Evolutionary conservation across 37 sponge, comb jelly and placozoan genomes (phyloP).

Genomic region (Eunapius fragilis): DNA sequence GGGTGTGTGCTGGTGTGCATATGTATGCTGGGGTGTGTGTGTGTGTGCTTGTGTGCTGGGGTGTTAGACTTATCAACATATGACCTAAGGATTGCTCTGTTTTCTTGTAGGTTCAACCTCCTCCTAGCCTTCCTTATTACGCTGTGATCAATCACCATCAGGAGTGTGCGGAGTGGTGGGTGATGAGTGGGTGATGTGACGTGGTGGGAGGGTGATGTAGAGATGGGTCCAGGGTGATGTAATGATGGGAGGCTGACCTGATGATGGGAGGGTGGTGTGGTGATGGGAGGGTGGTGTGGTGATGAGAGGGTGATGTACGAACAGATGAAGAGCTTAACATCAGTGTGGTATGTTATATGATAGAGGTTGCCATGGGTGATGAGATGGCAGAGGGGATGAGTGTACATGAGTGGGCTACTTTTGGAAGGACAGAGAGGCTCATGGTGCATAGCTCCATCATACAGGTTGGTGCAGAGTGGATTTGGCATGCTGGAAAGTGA

Average conservation of each 20-base stretch:
- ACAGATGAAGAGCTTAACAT: too few relatives aligned
- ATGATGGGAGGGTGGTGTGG: too few relatives aligned
- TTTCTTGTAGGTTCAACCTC: background rate
- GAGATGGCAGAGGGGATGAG: background rate
- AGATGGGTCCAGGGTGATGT: too few relatives aligned
- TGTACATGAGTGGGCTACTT: background rate
- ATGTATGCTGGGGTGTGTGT: background rate
- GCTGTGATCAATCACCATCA: constrained; percentile 30
- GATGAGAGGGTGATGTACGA: too few relatives aligned
- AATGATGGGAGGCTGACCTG: too few relatives aligned
- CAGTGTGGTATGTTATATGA: too few relatives aligned
- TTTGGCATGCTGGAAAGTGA: constrained; percentile 18
- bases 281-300: too few relatives aligned
- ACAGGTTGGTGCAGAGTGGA: constrained; percentile 34
- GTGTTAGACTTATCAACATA: too few relatives aligned
- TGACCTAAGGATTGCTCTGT: background rate
- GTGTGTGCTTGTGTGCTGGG: too few relatives aligned
- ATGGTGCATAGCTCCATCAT: background rate
- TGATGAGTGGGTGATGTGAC: background rate
- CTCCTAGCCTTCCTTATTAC: constrained; percentile 21
- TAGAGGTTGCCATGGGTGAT: too few relatives aligned
- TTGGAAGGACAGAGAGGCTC: background rate
- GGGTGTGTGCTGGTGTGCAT: background rate
- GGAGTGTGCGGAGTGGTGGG: constrained; percentile 54
- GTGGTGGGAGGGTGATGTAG: background rate